Base-by-base conservation (phyloP, 2,797 vertebrate genomes). In the Gambelia wislizenii region DNA sequence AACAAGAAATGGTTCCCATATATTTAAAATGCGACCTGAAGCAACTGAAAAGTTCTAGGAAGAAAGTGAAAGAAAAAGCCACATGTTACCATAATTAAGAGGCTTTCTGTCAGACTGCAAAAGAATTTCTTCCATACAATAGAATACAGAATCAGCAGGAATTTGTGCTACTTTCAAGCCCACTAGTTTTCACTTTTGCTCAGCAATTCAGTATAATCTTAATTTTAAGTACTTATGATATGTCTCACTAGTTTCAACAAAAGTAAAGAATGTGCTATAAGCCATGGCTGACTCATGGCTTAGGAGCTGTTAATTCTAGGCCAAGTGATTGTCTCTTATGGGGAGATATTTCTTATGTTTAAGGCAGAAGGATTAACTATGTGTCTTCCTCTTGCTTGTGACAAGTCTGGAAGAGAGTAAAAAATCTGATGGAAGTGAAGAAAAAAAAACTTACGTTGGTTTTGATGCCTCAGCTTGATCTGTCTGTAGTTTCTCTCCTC, bases 391-490 rank as follows among this genome's bases (percentile, higher is more conserved):
- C 27, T n/a, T 52, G 25, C 44, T 33, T 33, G 42, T 47, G 54
- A 33, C 36, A 87, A 67, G 30, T 30, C 79, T 83, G 39, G 83
- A 54, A 59, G 61, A 89, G 0, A 75, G 0, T 70, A 56, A 83
- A 72, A 67, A 86, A 77, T 76, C 14, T 18, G 27, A 72, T 9
- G 8, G 6, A 49, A 70, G 5, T 1, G 1, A 2, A 93, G 90
- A 88, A 52, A 79, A 47, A 88, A 52, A 79, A 47, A 96, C 98
- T 98, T 97, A 99, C 99, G 97, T 99, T 86, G 99, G 99, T 92
- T 99, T 99, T 1, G 99, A 99, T 39, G 99, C 99, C 94, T 99
- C 99, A 0, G 99, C 99, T 94, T 99, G 99, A 96, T 99, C 99
- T 0, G 99, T 99, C 95, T 99, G 99, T 27, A 99, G 97, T 64